Evolutionary conservation across 2,797 vertebrate genomes (phyloP).

Genomic region (Squalus acanthias): DNA sequence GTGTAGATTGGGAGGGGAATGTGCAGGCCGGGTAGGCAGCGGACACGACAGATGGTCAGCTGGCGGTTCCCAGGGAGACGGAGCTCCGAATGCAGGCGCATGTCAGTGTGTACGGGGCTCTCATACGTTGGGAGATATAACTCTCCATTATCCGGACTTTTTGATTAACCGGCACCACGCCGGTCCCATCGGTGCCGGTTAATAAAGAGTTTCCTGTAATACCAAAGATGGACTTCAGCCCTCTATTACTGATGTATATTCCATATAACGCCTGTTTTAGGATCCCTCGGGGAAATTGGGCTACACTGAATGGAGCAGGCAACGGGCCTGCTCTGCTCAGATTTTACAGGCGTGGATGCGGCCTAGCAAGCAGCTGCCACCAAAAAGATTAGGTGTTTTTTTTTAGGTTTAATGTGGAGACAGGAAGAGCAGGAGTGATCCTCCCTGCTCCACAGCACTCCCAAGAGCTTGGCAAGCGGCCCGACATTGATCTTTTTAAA

Average conservation of each 20-base stretch:
- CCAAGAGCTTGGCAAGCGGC: neutral
- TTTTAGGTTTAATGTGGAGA: neutral
- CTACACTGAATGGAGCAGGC: neutral
- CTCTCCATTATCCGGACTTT: too few relatives aligned
- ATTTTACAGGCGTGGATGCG: neutral
- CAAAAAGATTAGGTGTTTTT: neutral
- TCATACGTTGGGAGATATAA: too few relatives aligned
- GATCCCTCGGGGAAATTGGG: neutral
- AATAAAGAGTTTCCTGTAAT: too few relatives aligned
- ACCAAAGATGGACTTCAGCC: neutral
- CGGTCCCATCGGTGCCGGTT: too few relatives aligned
- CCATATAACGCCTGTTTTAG: neutral
- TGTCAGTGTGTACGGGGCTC: too few relatives aligned
- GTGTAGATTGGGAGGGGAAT: too few relatives aligned
- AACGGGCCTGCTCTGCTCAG: too few relatives aligned
- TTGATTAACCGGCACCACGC: too few relatives aligned
- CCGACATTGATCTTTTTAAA: neutral
- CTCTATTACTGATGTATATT: neutral
- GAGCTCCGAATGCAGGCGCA: too few relatives aligned
- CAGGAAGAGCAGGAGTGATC: neutral
- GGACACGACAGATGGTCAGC: too few relatives aligned
- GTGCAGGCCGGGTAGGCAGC: too few relatives aligned
- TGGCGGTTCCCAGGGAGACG: too few relatives aligned
- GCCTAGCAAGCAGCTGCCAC: neutral
- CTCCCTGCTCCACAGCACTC: neutral